These are phyloP conservation scores for Oligia latruncula DNA, from an alignment of 2,888 invertebrate species.

Conservation along the genomic window DNA sequence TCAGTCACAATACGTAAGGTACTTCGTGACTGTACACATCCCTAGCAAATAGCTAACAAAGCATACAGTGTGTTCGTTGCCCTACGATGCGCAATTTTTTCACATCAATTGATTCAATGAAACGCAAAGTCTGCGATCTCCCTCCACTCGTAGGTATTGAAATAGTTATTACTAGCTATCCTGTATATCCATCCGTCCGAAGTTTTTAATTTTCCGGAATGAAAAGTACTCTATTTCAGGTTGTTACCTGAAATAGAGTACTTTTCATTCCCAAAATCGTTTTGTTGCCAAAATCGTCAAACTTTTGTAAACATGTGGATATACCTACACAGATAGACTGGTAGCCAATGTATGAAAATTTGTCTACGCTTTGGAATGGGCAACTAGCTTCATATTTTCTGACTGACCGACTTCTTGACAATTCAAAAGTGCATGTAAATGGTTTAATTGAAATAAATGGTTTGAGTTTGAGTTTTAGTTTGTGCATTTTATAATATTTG, in stretches of 20 bases:
- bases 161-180: slow-evolving; percentile 34
- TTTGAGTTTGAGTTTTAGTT: too few species aligned
- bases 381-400: too few species aligned
- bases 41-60: not conserved
- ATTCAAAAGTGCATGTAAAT: too few species aligned
- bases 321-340: too few species aligned
- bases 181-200: not conserved
- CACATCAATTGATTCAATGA: slow-evolving; percentile 49
- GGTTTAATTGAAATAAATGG: too few species aligned
- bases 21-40: not conserved
- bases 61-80: not conserved
- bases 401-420: too few species aligned
- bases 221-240: not conserved
- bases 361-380: too few species aligned
- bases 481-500: too few species aligned
- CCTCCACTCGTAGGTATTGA: not conserved
- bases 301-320: too few species aligned
- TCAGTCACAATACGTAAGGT: not conserved
- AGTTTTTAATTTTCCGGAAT: slow-evolving; percentile 23
- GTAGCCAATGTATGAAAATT: too few species aligned
- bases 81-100: slow-evolving; percentile 35
- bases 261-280: too few species aligned
- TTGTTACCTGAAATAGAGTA: too few species aligned
- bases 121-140: slow-evolving; percentile 11
- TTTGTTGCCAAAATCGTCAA: not conserved